A percentile compares a stretch with the other conserved stretches of the same genome.
phyloP scores from a whole-genome alignment of 2,113 vertebrate genomes.

The Urocitellus parryii region DNA sequence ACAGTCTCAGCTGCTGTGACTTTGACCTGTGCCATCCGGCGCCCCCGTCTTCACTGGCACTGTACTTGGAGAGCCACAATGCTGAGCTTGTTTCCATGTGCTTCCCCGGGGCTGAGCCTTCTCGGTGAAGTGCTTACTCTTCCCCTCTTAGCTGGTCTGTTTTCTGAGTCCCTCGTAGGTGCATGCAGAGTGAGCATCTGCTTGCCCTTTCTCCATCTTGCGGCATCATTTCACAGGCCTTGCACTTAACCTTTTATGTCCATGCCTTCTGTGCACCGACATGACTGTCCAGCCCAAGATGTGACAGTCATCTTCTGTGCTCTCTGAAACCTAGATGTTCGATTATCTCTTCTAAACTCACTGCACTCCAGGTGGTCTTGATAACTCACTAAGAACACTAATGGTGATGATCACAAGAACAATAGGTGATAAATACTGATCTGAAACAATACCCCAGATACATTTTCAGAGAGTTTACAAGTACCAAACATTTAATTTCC shows the following conservation, averaged over 20 bases:
- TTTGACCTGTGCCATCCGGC: background rate
- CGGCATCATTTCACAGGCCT: background rate
- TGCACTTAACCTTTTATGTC: background rate
- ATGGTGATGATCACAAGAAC: background rate
- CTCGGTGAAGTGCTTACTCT: background rate
- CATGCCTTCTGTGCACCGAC: background rate
- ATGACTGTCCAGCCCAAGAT: background rate
- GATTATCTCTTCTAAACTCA: background rate
- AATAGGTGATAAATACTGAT: background rate
- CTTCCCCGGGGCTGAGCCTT: background rate
- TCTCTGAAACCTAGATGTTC: background rate
- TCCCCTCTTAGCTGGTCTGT: background rate
- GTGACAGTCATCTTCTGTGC: background rate
- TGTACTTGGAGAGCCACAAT: background rate
- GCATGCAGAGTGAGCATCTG: background rate
- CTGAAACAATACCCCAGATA: slow-evolving; percentile 20
- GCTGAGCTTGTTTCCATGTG: background rate
- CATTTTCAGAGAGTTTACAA: background rate
- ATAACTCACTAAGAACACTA: background rate
- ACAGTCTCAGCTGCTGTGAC: background rate
- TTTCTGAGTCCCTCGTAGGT: background rate
- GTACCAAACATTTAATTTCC: background rate
- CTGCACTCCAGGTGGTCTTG: background rate
- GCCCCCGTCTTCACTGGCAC: background rate
- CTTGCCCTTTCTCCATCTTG: background rate